Percentiles rank a stretch among this genome's conserved stretches.
Evolutionary conservation across 2,888 invertebrate genomes (phyloP).

Genomic region (Herminia tarsipennalis): DNA sequence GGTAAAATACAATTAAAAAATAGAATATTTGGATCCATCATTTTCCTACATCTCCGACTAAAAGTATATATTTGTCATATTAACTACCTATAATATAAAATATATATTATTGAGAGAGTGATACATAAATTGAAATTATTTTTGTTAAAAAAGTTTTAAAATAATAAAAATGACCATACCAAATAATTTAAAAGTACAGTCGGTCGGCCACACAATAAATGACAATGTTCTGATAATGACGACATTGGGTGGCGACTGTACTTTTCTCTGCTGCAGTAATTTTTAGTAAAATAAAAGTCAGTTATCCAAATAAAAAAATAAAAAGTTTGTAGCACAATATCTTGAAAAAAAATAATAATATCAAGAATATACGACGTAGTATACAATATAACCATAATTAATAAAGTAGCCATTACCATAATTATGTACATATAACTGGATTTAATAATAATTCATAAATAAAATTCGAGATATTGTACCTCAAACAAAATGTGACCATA

Average conservation of each 20-base stretch:
- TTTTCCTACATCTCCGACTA: constrained; percentile 25
- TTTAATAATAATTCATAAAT: no score
- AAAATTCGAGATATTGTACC: constrained; percentile 12
- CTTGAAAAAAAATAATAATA: no score
- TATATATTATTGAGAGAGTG: constrained; percentile 25
- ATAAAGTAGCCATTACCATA: no score
- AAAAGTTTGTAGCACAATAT: constrained; percentile 17
- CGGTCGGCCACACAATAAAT: constrained; percentile 7
- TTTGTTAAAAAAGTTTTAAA: constrained; percentile 33
- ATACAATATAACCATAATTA: no score
- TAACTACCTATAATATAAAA: no score
- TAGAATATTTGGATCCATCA: constrained; percentile 10
- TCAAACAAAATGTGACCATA: constrained; percentile 43
- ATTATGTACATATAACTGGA: no score
- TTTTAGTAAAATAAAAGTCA: constrained; percentile 14
- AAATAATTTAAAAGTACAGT: constrained; percentile 15
- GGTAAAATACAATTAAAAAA: constrained; percentile 6
- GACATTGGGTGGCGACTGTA: constrained; percentile 9
- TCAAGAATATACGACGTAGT: no score
- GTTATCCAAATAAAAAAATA: constrained; percentile 36
- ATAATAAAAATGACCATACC: constrained; percentile 11
- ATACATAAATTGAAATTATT: constrained; percentile 38
- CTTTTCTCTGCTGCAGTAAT: constrained; percentile 1
- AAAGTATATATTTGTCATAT: no score
- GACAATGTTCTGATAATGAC: neutral